Conservation (phyloP, 2,888 invertebrate genomes). For the Hirtodrosophila histrioides region DNA sequence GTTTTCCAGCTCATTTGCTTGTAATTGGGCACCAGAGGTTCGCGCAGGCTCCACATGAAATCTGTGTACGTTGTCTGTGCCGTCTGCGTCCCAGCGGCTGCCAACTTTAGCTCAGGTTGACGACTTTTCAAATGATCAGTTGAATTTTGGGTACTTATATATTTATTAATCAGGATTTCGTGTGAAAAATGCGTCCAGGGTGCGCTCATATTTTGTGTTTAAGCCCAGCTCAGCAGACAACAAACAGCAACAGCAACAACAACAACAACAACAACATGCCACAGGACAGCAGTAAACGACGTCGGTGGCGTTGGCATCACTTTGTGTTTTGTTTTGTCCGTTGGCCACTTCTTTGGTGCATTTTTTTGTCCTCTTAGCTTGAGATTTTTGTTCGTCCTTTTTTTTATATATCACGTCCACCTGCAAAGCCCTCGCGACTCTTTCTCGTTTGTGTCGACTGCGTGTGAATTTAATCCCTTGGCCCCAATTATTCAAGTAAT, state of each 20-base stretch:
- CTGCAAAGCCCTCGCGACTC: slow-evolving; percentile 61
- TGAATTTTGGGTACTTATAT: slow-evolving; percentile 73
- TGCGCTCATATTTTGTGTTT: slow-evolving; percentile 61
- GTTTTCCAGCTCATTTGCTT: slow-evolving; percentile 85
- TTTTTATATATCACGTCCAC: slow-evolving; percentile 48
- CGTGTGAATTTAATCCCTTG: slow-evolving; percentile 82
- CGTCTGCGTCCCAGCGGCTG: slow-evolving; percentile 26
- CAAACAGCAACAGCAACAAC: slow-evolving; percentile 42
- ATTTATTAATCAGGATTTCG: slow-evolving; percentile 80
- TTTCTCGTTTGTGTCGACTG: slow-evolving; percentile 38
- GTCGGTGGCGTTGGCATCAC: slow-evolving; percentile 80
- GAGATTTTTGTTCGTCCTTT: slow-evolving; percentile 32
- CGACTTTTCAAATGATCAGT: slow-evolving; percentile 79
- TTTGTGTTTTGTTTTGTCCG: slow-evolving; percentile 57
- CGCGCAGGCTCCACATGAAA: slow-evolving; percentile 65
- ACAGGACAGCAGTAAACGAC: slow-evolving; percentile 59
- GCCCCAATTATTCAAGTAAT: slow-evolving; percentile 83
- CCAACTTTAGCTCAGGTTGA: slow-evolving; percentile 69
- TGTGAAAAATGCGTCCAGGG: slow-evolving; percentile 80
- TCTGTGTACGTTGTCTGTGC: slow-evolving; percentile 35
- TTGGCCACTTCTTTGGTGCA: slow-evolving; percentile 28
- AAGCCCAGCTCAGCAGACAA: slow-evolving; percentile 68
- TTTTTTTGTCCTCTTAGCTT: slow-evolving; percentile 27
- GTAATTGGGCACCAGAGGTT: slow-evolving; percentile 84
- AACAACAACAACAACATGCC: slow-evolving; percentile 34